These are phyloP conservation scores for Drosophila peninsularis DNA, from an alignment of 2,888 invertebrate genomes.

Conservation along the genomic window DNA sequence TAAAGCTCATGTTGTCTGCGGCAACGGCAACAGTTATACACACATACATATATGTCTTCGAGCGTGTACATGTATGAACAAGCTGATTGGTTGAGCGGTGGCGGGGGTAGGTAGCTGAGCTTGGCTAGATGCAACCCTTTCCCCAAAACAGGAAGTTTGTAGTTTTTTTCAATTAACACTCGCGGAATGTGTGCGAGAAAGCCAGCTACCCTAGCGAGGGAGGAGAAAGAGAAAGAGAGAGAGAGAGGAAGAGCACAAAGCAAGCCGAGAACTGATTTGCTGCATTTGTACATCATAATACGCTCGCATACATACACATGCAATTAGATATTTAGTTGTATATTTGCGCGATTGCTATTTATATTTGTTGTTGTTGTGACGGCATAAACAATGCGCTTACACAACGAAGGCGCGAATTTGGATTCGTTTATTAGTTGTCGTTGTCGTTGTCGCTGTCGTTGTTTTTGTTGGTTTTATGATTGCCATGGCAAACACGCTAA, in stretches of 20 bases:
- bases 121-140: constrained; percentile 26
- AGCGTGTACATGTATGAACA: constrained; percentile 1
- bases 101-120: constrained; percentile 6
- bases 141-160: constrained; percentile 72
- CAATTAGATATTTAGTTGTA: constrained; percentile 24
- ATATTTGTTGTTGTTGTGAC: constrained; percentile 45
- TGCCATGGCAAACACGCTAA: constrained; percentile 39
- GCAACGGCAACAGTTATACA: constrained; percentile 66
- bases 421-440: constrained; percentile 55
- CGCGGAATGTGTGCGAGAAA: constrained; percentile 23
- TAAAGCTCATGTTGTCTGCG: constrained; percentile 81
- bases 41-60: not conserved
- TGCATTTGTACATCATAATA: constrained; percentile 46
- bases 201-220: not conserved
- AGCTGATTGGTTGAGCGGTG: constrained; percentile 12
- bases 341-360: constrained; percentile 52
- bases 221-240: constrained; percentile 1
- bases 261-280: constrained; percentile 38
- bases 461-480: constrained; percentile 14
- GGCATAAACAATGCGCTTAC: constrained; percentile 65
- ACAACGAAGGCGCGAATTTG: constrained; percentile 50
- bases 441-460: constrained; percentile 19
- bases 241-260: constrained; percentile 4
- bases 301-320: constrained; percentile 9
- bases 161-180: constrained; percentile 66